Evolutionary conservation across 2,113 vertebrate species (phyloP), one percentile per base, ranked within the genome.

Genomic region (Galeopterus variegatus): DNA sequence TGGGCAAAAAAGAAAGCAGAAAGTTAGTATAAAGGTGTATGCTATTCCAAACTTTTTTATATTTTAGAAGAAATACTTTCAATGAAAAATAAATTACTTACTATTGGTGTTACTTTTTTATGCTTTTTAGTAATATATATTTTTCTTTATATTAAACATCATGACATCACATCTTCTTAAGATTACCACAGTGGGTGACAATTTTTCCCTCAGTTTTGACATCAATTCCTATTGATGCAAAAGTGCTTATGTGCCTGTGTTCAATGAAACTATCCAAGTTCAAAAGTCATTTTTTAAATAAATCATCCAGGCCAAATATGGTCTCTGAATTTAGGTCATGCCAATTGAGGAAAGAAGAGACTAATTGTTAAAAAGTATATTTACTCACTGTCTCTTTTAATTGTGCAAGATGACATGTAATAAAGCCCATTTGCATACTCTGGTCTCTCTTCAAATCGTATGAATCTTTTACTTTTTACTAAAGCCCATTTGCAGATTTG

Each of bases 231-330:
- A 31, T 69, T 83, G 67, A 93, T 64, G 2, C 41, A 70, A 89
- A 90, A 67, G 7, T 62, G 14, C n/a, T 77, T 72, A 85, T 52
- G 28, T 28, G 45, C 41, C 9, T 26, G 58, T 87, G 70, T 79
- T 93, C 93, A 36, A 82, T 36, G 33, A 56, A 87, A 79, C 14
- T n/a, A 52, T 96, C 79, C 65, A 90, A 87, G 62, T 21, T 93
- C 50, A 67, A 89, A 95, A 94, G 11, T 60, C 54, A 94, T 82
- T 96, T 97, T 93, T 93, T 83, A 93, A n/a, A 88, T 97, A 88
- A 87, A 69, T 87, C 56, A 92, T 79, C 9, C 85, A 94, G 79
- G 79, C 41, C 23, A 97, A 54, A 89, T 60, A 79, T 36, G n/a
- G n/a, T 81, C 26, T 83, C 54, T 96, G 52, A 96, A 95, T 96